These are phyloP conservation scores for Galagoides demidoff DNA, from an alignment of 2,797 vertebrate genomes.

Conservation along the genomic window DNA sequence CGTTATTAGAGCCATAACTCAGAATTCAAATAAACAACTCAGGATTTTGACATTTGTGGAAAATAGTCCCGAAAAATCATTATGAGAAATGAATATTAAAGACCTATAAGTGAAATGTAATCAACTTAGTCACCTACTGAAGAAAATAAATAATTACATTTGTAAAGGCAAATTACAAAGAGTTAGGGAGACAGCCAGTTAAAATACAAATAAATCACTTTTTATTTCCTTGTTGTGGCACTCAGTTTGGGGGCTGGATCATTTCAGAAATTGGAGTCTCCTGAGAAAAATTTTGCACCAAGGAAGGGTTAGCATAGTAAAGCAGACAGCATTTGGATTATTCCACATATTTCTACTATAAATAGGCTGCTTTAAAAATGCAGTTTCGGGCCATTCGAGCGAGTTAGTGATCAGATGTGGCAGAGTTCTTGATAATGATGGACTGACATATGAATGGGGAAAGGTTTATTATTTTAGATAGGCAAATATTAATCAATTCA, in stretches of 20 bases:
- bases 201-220: slow-evolving; percentile 83
- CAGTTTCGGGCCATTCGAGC: slow-evolving; percentile 75
- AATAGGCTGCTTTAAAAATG: slow-evolving; percentile 77
- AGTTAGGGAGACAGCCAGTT: slow-evolving; percentile 7
- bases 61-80: slow-evolving; percentile 78
- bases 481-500: slow-evolving; percentile 69
- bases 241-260: slow-evolving; percentile 56
- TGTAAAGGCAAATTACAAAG: slow-evolving; percentile 74
- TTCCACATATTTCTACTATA: slow-evolving; percentile 61
- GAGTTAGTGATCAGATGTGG: slow-evolving; percentile 75
- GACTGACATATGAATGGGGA: slow-evolving; percentile 60
- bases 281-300: slow-evolving; percentile 74
- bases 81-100: slow-evolving; percentile 82
- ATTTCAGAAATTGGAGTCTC: slow-evolving; percentile 68
- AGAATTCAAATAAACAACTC: slow-evolving; percentile 82
- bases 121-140: slow-evolving; percentile 71
- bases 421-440: slow-evolving; percentile 40
- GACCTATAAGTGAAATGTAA: slow-evolving; percentile 81
- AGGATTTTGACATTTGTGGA: slow-evolving; percentile 77
- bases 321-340: slow-evolving; percentile 65
- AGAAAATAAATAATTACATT: slow-evolving; percentile 81
- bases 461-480: slow-evolving; percentile 60
- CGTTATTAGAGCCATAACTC: slow-evolving; percentile 75
- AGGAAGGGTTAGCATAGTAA: slow-evolving; percentile 65
- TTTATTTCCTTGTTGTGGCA: slow-evolving; percentile 76